Evolutionary conservation across 1,140 invertebrate species (phyloP), one percentile per base, ranked within the genome.

Genomic region (Drosophila athabasca): DNA sequence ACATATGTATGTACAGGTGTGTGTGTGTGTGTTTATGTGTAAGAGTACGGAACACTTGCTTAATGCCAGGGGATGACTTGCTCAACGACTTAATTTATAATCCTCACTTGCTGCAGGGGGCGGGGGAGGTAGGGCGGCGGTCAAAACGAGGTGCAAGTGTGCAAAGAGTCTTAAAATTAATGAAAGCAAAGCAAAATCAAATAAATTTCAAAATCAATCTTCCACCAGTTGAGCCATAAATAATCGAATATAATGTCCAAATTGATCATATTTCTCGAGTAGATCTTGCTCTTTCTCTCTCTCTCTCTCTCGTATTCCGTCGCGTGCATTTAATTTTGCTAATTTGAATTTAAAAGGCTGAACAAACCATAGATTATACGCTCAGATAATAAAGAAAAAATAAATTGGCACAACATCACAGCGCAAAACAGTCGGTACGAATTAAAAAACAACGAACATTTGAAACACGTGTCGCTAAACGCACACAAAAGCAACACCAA

Each of bases 261-360:
- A 61, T 64, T 60, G 71, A 57, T 79, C 50, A 74, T 75, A 59
- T 59, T 71, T 65, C 60, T 45, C 45, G 44, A 70, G 53, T 19
- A 1, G 17, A 19, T 19, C 44, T 52, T 19, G 3, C 24, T 19
- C 22, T 13, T 0, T 17, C 48, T 11, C 22, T 13, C n/a, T 49
- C 11, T 9, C 2, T 2, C n/a, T 22, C 35, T 7, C 8, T 41
- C 35, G n/a, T 43, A 49, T 45, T 64, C 62, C 69, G 75, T 79
- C 68, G 76, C 83, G 83, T 88, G 83, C 76, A 88, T 88, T 84
- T 83, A 79, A 87, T 83, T 64, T 66, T 52, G 76, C 83, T 88
- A 88, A 88, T 88, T 88, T 89, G 68, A 88, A 88, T 88, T 89
- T 88, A 89, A 89, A 88, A 79, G 79, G 66, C 84, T 84, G 65